A percentile compares a stretch with the other conserved stretches of the same genome.
These are phyloP conservation scores for Eupithecia insigniata DNA, from an alignment of 2,888 invertebrate genomes.

Conservation along the genomic window DNA sequence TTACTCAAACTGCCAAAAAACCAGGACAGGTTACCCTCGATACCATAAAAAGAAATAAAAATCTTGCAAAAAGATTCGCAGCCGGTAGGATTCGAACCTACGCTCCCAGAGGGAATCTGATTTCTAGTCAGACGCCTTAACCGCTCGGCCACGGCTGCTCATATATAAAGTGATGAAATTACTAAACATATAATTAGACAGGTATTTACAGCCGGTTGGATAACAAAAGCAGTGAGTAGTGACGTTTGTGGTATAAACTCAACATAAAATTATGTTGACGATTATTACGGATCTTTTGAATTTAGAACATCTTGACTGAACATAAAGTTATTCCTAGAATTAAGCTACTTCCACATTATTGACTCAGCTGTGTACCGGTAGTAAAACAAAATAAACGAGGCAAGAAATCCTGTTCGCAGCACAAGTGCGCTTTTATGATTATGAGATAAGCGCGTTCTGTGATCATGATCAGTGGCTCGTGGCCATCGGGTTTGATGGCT, in stretches of 20 bases:
- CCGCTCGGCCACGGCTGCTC: conserved; percentile 94
- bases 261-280: not conserved
- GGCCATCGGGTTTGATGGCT: conserved; percentile 34
- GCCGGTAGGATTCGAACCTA: conserved; percentile 96
- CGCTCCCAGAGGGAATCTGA: conserved; percentile 95
- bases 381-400: conserved; percentile 67
- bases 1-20: no score
- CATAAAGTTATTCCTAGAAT: conserved; percentile 11
- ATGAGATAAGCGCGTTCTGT: conserved; percentile 66
- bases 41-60: not conserved
- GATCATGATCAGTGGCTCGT: conserved; percentile 59
- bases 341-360: conserved; percentile 51
- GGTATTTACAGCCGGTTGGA: not conserved
- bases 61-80: conserved; percentile 78
- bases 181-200: conserved; percentile 9
- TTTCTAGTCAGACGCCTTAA: conserved; percentile 95
- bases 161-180: conserved; percentile 80
- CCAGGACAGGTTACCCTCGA: no score
- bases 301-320: not conserved
- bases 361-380: conserved; percentile 63
- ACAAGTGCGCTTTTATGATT: conserved; percentile 67
- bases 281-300: not conserved
- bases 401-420: conserved; percentile 64
- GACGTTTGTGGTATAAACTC: no score
- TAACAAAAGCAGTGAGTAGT: conserved; percentile 8